These are phyloP conservation scores for Caiman crocodilus DNA, from an alignment of 2,797 vertebrate species.

Conservation along the genomic window DNA sequence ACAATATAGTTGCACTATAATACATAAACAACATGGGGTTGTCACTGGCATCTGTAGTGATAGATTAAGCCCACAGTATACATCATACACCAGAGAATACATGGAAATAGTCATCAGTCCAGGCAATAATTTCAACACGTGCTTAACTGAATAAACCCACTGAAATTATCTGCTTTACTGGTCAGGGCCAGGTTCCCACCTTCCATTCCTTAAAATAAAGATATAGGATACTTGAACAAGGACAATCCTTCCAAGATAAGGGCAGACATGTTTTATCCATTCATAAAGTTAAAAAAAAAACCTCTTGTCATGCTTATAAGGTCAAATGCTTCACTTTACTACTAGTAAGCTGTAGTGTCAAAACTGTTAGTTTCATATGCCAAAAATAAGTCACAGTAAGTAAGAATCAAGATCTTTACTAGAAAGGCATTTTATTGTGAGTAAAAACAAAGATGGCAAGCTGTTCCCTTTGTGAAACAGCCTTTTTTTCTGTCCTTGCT, in stretches of 20 bases:
- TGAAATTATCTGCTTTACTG: not conserved
- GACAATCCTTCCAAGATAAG: not conserved
- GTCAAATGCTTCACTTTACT: not conserved
- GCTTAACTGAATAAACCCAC: not conserved
- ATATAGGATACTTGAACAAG: not conserved
- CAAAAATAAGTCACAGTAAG: not conserved
- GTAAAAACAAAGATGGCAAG: conserved; percentile 39
- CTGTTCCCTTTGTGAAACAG: not conserved
- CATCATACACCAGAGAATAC: not conserved
- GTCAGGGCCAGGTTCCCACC: not conserved
- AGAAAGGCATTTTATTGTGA: conserved; percentile 46
- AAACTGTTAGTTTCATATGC: not conserved
- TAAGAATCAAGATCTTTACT: not conserved
- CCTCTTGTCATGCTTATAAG: not conserved
- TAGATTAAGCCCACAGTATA: not conserved
- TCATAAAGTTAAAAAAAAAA: not conserved
- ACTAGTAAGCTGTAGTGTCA: not conserved
- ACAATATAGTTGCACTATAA: not conserved
- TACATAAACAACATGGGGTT: not conserved
- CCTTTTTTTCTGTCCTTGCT: not conserved
- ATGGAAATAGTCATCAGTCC: not conserved
- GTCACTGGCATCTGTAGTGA: not conserved
- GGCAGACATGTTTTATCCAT: not conserved
- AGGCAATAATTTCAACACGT: not conserved
- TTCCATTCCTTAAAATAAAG: not conserved